Base-by-base conservation (phyloP, 2,113 vertebrate species). In the Diglossa brunneiventris region DNA sequence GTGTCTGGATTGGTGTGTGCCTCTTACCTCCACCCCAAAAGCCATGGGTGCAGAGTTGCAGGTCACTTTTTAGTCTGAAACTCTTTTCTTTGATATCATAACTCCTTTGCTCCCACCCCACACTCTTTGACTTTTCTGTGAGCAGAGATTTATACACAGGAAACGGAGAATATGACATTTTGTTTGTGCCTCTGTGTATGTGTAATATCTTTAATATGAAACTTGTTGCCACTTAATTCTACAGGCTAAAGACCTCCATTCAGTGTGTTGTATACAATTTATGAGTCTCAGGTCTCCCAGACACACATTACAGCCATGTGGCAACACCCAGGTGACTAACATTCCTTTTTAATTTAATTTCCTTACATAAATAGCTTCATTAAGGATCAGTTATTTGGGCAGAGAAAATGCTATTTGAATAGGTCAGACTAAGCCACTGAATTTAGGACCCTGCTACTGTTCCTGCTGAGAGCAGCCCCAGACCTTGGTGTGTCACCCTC, bases 291-390 rank as follows among this genome's bases (percentile, higher is more conserved):
- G 41, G 86, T 96, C 93, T 94, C 95, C 90, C 93, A 97, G 96
- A 95, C 92, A 47, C 10, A 30, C 92, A 83, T 96, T 94, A 86
- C 83, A 90, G 91, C 73, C 16, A 1, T 95, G 85, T 90, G 92
- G 95, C 95, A 96, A 91, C 96, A 97, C 94, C 87, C 89, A 53
- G 77, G 96, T 97, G 96, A 97, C 96, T 94, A 96, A 70, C 97
- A 97, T 97, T 98, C 97, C 96, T 93, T 90, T 97, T 94, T 96
- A 97, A 97, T 98, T 98, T 95, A 97, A 98, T 97, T 97, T 98
- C 97, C 97, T 97, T 95, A 92, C 81, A 94, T 96, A 98, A 98
- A 98, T 97, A 96, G 79, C 88, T 93, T 98, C 94, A 97, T 97
- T 97, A 98, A 96, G 92, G 86, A 97, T 98, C 96, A 93, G 85